A percentile compares a stretch with the other conserved stretches of the same genome.
These are phyloP conservation scores for Hycleus cichorii DNA, from an alignment of 1,140 invertebrate species.

Conservation along the genomic window DNA sequence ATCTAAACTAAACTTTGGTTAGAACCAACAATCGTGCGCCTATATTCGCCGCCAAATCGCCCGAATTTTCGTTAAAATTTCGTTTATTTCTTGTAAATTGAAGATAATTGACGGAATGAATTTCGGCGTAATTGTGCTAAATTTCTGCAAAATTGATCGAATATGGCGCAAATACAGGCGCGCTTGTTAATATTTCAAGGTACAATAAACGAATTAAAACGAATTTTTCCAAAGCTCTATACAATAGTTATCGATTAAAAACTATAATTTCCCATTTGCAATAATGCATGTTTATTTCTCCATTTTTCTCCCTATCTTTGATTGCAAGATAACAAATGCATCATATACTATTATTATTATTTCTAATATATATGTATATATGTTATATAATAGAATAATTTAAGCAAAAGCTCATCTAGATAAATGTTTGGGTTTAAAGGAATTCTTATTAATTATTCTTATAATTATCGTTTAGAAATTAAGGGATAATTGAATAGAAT, in stretches of 20 bases:
- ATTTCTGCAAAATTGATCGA: not conserved
- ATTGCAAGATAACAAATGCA: conserved; percentile 39
- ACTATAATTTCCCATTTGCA: not conserved
- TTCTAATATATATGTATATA: not conserved
- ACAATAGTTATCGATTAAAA: not conserved
- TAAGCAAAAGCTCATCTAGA: conserved; percentile 29
- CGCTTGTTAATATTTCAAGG: conserved; percentile 13
- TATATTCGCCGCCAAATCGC: conserved; percentile 14
- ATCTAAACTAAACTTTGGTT: conserved; percentile 36
- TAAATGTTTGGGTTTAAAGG: not conserved
- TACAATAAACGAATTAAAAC: not conserved
- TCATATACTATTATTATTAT: conserved; percentile 24
- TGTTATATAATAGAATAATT: not conserved
- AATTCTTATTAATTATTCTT: no score
- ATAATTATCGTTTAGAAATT: no score
- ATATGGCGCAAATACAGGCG: conserved; percentile 21
- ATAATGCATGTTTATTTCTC: no score
- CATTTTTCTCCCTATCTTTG: conserved; percentile 24
- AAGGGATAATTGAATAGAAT: no score
- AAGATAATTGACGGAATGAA: conserved; percentile 21
- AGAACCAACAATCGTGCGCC: conserved; percentile 27
- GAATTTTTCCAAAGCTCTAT: not conserved
- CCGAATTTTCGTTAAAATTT: not conserved
- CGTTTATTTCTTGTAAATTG: conserved; percentile 12
- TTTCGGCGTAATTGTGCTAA: conserved; percentile 20